These are phyloP conservation scores for Saccopteryx bilineata DNA, from an alignment of 2,113 vertebrate genomes.

Conservation along the genomic window DNA sequence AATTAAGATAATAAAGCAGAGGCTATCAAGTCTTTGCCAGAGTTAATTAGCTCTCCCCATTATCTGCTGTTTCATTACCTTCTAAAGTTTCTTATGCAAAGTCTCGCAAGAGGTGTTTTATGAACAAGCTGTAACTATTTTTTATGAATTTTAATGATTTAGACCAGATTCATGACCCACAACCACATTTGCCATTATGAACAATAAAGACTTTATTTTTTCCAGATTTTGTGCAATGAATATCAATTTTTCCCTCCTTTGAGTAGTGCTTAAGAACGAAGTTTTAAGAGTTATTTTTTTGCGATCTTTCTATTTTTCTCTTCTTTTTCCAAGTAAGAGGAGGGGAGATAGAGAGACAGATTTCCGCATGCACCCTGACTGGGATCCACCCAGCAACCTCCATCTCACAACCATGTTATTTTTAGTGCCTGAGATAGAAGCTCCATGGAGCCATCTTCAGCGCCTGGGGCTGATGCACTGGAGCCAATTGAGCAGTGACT, in stretches of 20 bases:
- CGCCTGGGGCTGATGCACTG: no score
- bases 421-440: no score
- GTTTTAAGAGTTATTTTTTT: conserved; percentile 63
- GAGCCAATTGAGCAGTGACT: no score
- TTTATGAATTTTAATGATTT: conserved; percentile 76
- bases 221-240: conserved; percentile 59
- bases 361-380: no score
- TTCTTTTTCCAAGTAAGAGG: no score
- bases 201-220: conserved; percentile 60
- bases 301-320: conserved; percentile 36
- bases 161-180: conserved; percentile 73
- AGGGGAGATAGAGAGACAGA: no score
- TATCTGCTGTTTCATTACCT: conserved; percentile 57
- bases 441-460: no score
- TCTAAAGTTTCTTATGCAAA: conserved; percentile 72
- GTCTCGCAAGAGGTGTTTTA: conserved; percentile 67
- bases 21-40: conserved; percentile 33
- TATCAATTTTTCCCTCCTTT: conserved; percentile 68
- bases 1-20: conserved; percentile 55
- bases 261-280: conserved; percentile 58
- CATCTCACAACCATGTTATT: no score
- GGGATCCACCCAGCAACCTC: no score
- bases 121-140: conserved; percentile 70
- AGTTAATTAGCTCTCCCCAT: conserved; percentile 48
- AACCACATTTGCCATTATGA: conserved; percentile 62